Evolutionary conservation across 2,113 vertebrate species (phyloP).

Genomic region (Vidua macroura): DNA sequence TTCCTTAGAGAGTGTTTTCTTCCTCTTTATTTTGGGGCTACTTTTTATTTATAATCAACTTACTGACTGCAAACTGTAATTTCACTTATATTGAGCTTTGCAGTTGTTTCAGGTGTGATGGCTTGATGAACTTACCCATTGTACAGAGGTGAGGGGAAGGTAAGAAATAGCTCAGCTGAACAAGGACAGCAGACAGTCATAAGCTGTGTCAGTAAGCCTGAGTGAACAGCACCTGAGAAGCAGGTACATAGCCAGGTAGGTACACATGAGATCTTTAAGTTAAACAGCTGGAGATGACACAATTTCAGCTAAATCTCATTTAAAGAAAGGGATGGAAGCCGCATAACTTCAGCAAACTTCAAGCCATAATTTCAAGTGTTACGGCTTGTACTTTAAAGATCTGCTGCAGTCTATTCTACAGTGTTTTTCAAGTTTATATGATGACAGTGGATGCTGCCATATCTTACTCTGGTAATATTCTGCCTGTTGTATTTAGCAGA

Average conservation of each 20-base stretch:
- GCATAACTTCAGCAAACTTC: background rate
- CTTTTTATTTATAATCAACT: background rate
- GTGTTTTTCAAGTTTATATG: background rate
- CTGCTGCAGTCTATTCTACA: background rate
- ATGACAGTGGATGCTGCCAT: rapidly evolving
- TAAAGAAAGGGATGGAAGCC: background rate
- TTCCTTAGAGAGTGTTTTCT: background rate
- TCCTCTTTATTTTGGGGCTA: background rate
- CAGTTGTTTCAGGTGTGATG: background rate
- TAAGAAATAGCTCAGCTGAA: background rate
- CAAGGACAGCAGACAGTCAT: background rate
- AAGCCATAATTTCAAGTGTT: background rate
- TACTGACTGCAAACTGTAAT: background rate
- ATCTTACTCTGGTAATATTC: background rate
- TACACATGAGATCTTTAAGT: background rate
- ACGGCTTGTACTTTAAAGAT: background rate
- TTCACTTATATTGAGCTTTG: background rate
- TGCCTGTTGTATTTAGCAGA: background rate
- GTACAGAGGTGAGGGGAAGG: background rate
- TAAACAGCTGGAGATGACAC: background rate
- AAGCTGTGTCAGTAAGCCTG: background rate
- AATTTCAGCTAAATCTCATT: background rate
- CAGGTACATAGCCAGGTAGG: background rate
- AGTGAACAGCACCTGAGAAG: background rate
- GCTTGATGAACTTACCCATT: rapidly evolving